These are phyloP conservation scores for Lerista edwardsae DNA, from an alignment of 2,797 vertebrate species.

Conservation along the genomic window DNA sequence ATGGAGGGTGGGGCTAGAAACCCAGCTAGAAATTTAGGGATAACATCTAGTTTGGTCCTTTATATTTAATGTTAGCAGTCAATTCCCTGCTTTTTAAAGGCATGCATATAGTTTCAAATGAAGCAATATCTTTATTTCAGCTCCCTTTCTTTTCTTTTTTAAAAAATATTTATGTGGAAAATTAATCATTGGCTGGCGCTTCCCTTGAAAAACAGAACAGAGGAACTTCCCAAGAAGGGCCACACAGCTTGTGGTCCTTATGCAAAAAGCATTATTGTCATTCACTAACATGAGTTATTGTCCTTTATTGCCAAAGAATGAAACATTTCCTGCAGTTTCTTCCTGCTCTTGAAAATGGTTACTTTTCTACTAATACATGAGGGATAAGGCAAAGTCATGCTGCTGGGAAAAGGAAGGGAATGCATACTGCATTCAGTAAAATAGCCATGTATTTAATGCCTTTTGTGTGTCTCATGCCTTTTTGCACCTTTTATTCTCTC, in stretches of 20 bases:
- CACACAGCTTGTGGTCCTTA: conserved; percentile 14
- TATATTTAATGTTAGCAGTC: conserved; percentile 12
- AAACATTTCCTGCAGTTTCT: conserved; percentile 19
- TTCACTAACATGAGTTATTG: conserved; percentile 36
- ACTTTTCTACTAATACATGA: conserved; percentile 19
- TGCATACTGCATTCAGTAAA: not conserved
- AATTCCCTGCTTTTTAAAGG: conserved; percentile 24
- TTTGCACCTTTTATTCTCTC: not conserved
- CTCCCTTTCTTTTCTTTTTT: not conserved
- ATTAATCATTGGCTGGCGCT: conserved; percentile 26
- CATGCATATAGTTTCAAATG: conserved; percentile 4
- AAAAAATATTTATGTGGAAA: not conserved
- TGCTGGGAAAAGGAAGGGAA: conserved; percentile 18
- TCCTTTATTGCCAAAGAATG: conserved; percentile 23
- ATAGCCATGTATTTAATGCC: not conserved
- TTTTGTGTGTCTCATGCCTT: not conserved
- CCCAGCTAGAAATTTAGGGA: not conserved
- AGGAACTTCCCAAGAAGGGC: conserved; percentile 15
- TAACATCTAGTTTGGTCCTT: conserved; percentile 14
- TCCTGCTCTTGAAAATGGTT: not conserved
- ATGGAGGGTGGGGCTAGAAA: not conserved
- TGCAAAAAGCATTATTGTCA: conserved; percentile 30
- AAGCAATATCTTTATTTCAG: conserved; percentile 12
- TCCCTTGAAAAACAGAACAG: conserved; percentile 31
- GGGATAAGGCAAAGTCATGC: not conserved